Base-by-base conservation (phyloP, 2,113 vertebrate species). In the Antigone vipio region DNA sequence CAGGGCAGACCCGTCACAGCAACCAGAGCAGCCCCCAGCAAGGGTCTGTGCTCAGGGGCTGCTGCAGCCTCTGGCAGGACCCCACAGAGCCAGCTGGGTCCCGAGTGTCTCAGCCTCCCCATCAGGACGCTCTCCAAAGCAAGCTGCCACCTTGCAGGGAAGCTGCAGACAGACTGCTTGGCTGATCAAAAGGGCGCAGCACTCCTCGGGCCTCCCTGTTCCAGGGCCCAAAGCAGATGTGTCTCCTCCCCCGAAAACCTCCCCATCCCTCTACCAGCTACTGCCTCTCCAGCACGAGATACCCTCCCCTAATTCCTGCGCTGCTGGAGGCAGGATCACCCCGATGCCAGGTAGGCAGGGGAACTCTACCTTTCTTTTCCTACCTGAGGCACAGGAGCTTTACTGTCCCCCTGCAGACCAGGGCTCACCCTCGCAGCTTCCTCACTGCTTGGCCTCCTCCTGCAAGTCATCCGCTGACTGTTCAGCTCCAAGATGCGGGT, bases 401-500 rank as follows among this genome's bases (percentile, higher is more conserved):
- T 63, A 5, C 23, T 14, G 77, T 87, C 69, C n/a, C 80, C 59
- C 24, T 29, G 10, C 20, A 62, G 52, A 8, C 15, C 6, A 1
- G 82, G 67, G 79, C 58, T 83, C 40, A 15, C 60, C 55, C 16
- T 50, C 0, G 23, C 35, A 11, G 50, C 50, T 11, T 85, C 90
- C 40, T 93, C 87, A 0, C 64, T 60, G 83, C 80, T 59, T 0
- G 84, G 77, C 50, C 58, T 34, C 32, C 55, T 53, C 30, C 75
- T 68, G 85, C 97, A 98, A 4, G 42, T 91, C 72, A 98, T 85
- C 9, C 96, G 94, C 69, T 94, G 96, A 14, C 97, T 92, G 84
- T 98, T 98, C 32, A 97, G 96, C 79, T 97, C 96, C 91, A 98
- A 47, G 90, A 94, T 96, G 58, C 97, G 97, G 2, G 88, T 89